These are phyloP conservation scores for Ooceraea biroi DNA, from an alignment of 1,140 invertebrate species.

Conservation along the genomic window DNA sequence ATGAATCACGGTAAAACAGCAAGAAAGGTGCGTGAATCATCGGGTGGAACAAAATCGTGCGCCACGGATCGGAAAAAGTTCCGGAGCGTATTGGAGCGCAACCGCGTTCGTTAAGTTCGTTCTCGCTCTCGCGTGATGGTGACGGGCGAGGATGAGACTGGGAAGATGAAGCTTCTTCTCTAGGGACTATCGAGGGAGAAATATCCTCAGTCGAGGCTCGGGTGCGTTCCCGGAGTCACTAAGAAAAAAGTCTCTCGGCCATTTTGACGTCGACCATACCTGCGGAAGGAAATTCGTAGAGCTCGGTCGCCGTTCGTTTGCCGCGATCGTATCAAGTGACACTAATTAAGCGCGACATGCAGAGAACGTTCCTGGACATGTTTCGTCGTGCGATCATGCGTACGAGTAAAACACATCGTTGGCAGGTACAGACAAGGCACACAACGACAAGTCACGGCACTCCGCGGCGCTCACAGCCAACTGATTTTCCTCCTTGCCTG, in stretches of 20 bases:
- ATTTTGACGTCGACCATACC: background rate
- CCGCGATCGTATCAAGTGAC: constrained; percentile 30
- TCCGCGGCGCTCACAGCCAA: background rate
- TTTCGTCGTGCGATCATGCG: constrained; percentile 34
- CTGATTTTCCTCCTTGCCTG: background rate
- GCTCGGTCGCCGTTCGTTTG: background rate
- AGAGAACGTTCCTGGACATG: constrained; percentile 29
- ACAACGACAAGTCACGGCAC: background rate
- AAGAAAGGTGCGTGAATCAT: constrained; percentile 51
- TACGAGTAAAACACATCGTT: constrained; percentile 12
- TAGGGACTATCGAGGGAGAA: no score
- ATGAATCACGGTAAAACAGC: constrained; percentile 36
- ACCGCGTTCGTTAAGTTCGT: no score
- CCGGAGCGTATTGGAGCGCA: background rate
- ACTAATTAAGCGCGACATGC: constrained; percentile 34
- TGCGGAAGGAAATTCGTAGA: constrained; percentile 18
- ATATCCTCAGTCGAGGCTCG: no score
- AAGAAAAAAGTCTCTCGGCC: no score
- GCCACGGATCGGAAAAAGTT: background rate
- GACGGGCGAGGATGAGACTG: no score
- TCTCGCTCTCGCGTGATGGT: no score
- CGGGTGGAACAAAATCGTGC: background rate
- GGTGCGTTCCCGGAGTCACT: no score
- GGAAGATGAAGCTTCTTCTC: no score
- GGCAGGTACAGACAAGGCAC: constrained; percentile 40